phyloP scores from a whole-genome alignment of 2,888 invertebrate species.

The Ochropleura plecta region DNA sequence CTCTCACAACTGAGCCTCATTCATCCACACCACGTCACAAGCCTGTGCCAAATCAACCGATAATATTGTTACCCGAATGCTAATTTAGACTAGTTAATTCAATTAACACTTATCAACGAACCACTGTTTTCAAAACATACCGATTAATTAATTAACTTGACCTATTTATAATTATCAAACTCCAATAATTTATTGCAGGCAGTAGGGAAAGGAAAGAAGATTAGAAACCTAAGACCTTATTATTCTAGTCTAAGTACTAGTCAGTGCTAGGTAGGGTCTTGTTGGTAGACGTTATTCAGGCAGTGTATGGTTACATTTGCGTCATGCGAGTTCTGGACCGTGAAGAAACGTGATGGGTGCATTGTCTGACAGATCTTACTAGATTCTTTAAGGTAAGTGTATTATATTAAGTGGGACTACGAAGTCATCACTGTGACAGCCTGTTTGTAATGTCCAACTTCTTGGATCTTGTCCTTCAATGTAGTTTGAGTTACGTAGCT shows the following conservation, averaged over 20 bases:
- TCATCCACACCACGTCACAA: background rate
- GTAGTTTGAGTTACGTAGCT: background rate
- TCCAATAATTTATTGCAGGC: constrained; percentile 17
- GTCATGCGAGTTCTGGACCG: constrained; percentile 69
- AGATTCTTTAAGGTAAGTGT: constrained; percentile 7
- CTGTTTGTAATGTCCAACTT: background rate
- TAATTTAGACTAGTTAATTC: constrained; percentile 15
- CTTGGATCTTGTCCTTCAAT: background rate
- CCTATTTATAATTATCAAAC: constrained; percentile 38
- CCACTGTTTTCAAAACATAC: constrained; percentile 42
- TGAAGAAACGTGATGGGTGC: constrained; percentile 65
- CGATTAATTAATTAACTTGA: constrained; percentile 32
- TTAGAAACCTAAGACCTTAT: background rate
- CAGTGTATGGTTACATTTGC: constrained; percentile 70
- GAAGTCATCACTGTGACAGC: constrained; percentile 7
- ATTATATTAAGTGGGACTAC: constrained; percentile 9
- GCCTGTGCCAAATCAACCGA: background rate
- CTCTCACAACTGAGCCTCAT: too few relatives aligned
- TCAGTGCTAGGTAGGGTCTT: constrained; percentile 22
- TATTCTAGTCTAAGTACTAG: constrained; percentile 12
- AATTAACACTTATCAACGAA: constrained; percentile 35
- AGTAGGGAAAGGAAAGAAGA: background rate
- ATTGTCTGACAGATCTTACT: constrained; percentile 55
- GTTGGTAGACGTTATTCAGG: constrained; percentile 56
- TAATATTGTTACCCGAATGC: background rate